A percentile compares a stretch with the other conserved stretches of the same genome.
Evolutionary conservation across 53 echinoderm and acorn worm genomes (phyloP).

Genomic region (Patiria pectinifera): DNA sequence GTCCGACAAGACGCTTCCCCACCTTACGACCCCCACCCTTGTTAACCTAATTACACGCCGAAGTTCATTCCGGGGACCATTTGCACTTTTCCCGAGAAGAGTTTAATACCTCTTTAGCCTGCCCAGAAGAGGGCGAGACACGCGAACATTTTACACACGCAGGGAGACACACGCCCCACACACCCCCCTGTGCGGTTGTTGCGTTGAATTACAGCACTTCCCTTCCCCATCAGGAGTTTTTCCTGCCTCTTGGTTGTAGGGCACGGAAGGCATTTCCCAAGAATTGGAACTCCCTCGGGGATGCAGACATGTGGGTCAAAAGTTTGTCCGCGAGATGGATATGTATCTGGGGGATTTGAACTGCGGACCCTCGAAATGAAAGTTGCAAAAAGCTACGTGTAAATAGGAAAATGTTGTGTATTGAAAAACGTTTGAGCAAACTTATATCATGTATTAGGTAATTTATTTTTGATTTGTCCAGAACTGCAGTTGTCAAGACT

Average conservation of each 20-base stretch:
- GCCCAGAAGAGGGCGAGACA: slow-evolving; percentile 13
- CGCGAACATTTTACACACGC: not conserved
- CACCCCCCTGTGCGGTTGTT: slow-evolving; percentile 2
- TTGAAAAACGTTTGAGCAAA: too few species aligned
- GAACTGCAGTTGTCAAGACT: too few species aligned
- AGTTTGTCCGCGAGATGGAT: not conserved
- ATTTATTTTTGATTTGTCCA: too few species aligned
- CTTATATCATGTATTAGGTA: too few species aligned
- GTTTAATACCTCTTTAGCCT: not conserved
- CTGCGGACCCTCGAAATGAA: not conserved
- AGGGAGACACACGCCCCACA: not conserved
- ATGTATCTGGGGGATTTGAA: not conserved
- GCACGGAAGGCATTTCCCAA: slow-evolving; percentile 4
- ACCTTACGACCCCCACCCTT: not conserved
- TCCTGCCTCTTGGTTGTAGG: slow-evolving; percentile 14
- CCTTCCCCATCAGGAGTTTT: slow-evolving; percentile 21
- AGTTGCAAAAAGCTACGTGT: not conserved
- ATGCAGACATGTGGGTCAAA: slow-evolving; percentile 1
- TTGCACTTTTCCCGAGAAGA: slow-evolving; percentile 32
- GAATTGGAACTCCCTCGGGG: slow-evolving; percentile 12
- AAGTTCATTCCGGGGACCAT: slow-evolving; percentile 10
- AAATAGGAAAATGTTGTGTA: too few species aligned
- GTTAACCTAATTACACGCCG: slow-evolving; percentile 46
- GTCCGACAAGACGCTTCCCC: not conserved
- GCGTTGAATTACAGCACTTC: slow-evolving; percentile 40